These are phyloP conservation scores for Takifugu ocellatus DNA, from an alignment of 2,797 vertebrate genomes.

Conservation along the genomic window DNA sequence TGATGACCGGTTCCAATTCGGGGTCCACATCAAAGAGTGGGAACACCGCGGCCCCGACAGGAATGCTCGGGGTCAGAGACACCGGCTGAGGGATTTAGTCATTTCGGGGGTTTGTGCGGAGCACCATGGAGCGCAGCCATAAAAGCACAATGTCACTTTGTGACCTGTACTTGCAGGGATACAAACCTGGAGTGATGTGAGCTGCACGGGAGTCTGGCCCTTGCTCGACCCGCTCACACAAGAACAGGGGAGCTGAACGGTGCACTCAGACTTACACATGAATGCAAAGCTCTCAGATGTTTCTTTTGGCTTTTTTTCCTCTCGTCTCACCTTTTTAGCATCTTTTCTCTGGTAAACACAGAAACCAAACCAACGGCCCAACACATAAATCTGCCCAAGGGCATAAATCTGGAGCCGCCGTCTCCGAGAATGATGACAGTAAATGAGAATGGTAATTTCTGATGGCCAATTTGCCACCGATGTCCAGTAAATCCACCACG, in stretches of 20 bases:
- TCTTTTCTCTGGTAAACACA: constrained; percentile 1
- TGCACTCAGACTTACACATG: constrained; percentile 23
- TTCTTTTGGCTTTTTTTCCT: constrained; percentile 10
- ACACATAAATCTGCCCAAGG: constrained; percentile 31
- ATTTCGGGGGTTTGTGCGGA: constrained; percentile 73
- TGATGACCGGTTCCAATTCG: constrained; percentile 69
- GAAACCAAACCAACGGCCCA: constrained; percentile 2
- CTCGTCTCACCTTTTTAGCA: not conserved
- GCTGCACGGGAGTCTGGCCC: constrained; percentile 46
- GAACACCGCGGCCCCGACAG: constrained; percentile 73
- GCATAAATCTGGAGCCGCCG: constrained; percentile 59
- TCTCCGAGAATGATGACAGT: constrained; percentile 64
- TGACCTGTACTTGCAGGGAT: constrained; percentile 66
- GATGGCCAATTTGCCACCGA: constrained; percentile 67
- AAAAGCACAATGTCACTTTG: constrained; percentile 77
- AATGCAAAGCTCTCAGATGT: constrained; percentile 13
- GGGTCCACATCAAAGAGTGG: constrained; percentile 78
- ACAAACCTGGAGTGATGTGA: constrained; percentile 55
- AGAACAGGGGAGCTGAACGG: constrained; percentile 28
- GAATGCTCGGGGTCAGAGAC: constrained; percentile 74
- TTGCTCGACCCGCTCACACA: constrained; percentile 59
- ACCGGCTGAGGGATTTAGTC: constrained; percentile 76
- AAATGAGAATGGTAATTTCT: constrained; percentile 74
- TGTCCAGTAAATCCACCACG: constrained; percentile 71
- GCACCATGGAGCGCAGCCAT: constrained; percentile 72